These are phyloP conservation scores for Microtus oregoni DNA, from an alignment of 2,113 vertebrate species.

Conservation along the genomic window DNA sequence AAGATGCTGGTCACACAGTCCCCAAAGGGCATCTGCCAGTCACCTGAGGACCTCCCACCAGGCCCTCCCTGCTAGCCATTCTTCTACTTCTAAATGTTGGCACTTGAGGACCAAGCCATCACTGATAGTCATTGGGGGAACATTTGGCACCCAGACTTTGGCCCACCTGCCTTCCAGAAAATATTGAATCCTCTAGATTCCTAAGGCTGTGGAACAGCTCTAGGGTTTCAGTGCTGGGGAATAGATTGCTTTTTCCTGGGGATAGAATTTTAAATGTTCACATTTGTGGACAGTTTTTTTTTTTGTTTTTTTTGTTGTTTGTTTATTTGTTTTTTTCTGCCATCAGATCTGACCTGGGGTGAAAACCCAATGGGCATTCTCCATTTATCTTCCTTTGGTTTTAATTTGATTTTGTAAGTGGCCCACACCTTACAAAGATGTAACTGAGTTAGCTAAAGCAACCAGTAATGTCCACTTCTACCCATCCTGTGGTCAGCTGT, in stretches of 20 bases:
- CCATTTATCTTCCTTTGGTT: background rate
- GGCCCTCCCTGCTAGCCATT: background rate
- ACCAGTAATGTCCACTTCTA: background rate
- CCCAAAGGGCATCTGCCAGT: background rate
- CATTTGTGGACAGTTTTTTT: background rate
- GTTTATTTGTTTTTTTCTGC: background rate
- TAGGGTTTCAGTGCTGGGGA: background rate
- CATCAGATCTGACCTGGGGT: background rate
- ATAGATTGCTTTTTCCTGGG: background rate
- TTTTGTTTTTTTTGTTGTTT: too few species aligned
- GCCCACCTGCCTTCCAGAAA: background rate
- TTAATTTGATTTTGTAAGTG: slow-evolving; percentile 37
- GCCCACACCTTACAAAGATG: background rate
- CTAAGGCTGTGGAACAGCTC: background rate
- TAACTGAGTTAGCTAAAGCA: background rate
- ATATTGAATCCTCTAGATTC: slow-evolving; percentile 16
- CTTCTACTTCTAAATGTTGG: background rate
- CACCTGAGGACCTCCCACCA: accelerated
- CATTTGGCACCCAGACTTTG: background rate
- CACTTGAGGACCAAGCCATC: background rate
- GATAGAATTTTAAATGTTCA: slow-evolving; percentile 56
- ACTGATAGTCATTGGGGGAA: background rate
- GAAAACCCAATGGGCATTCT: slow-evolving; percentile 21
- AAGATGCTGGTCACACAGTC: background rate
- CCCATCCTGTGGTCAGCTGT: background rate